Evolutionary conservation across 2,888 invertebrate genomes (phyloP).

Genomic region (Eustalomyia histrio): DNA sequence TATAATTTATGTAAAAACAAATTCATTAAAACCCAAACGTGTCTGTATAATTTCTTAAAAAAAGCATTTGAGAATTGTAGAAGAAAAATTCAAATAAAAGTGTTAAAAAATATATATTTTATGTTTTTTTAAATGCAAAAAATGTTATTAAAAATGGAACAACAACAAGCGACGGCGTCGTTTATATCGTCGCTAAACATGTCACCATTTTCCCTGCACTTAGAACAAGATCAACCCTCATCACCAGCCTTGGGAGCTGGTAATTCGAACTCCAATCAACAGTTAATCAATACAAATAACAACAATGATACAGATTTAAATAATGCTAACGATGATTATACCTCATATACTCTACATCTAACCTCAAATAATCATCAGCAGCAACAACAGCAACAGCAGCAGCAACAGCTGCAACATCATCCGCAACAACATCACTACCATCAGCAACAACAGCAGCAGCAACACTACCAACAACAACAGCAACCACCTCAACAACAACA

Average conservation of each 20-base stretch:
- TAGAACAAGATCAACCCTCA: conserved; percentile 84
- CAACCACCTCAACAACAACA: conserved; percentile 76
- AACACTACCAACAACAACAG: conserved; percentile 74
- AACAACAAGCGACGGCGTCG: conserved; percentile 87
- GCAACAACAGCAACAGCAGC: conserved; percentile 71
- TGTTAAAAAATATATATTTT: conserved; percentile 20
- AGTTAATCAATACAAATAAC: conserved; percentile 54
- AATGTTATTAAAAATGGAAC: conserved; percentile 93
- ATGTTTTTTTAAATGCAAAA: conserved; percentile 74
- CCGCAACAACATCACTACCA: conserved; percentile 72
- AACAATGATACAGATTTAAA: conserved; percentile 67
- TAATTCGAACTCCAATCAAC: conserved; percentile 64
- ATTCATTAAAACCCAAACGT: no score
- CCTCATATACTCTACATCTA: conserved; percentile 74
- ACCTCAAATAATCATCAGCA: conserved; percentile 61
- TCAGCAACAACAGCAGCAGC: conserved; percentile 70
- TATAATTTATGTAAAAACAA: no score
- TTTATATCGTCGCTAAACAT: conserved; percentile 94
- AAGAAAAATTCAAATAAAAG: not conserved
- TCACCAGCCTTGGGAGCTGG: conserved; percentile 81
- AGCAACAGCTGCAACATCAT: conserved; percentile 73
- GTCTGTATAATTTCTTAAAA: not conserved
- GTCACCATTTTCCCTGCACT: conserved; percentile 90
- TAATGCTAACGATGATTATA: conserved; percentile 72
- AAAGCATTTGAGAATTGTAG: not conserved